Percentiles rank a stretch among this genome's conserved stretches.
Conservation (phyloP, 2,113 vertebrate species). For the Prionailurus bengalensis region DNA sequence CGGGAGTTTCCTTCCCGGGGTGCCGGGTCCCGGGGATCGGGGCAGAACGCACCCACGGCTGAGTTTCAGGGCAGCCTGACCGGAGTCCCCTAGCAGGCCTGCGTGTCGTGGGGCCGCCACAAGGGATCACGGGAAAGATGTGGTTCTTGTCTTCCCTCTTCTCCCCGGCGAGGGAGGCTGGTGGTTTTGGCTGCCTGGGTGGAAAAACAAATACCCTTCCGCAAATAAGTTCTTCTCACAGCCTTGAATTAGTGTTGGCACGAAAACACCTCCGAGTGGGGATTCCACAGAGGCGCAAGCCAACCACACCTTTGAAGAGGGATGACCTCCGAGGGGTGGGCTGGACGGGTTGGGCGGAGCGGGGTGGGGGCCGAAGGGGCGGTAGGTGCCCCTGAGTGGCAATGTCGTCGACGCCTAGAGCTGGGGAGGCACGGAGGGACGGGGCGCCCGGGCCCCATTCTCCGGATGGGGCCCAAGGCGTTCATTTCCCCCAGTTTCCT, state of each 20-base stretch:
- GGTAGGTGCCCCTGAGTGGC: fast-evolving
- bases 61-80: neutral
- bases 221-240: slow-evolving; percentile 82
- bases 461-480: neutral
- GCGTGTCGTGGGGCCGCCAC: neutral
- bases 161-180: slow-evolving; percentile 60
- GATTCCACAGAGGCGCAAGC: slow-evolving; percentile 56
- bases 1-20: slow-evolving; percentile 70
- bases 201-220: slow-evolving; percentile 86
- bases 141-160: neutral
- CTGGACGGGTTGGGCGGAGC: neutral
- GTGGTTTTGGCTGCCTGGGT: slow-evolving; percentile 84
- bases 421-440: neutral
- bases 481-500: fast-evolving
- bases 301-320: neutral
- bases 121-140: slow-evolving; percentile 31
- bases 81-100: neutral
- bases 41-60: neutral
- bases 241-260: slow-evolving; percentile 81
- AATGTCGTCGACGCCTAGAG: neutral
- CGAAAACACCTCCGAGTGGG: slow-evolving; percentile 55
- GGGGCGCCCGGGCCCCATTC: neutral
- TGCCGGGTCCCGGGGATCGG: neutral
- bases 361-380: fast-evolving
- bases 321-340: fast-evolving